Evolutionary conservation across 2,888 invertebrate genomes (phyloP).

Genomic region (Drosophila pseudotalamancana): DNA sequence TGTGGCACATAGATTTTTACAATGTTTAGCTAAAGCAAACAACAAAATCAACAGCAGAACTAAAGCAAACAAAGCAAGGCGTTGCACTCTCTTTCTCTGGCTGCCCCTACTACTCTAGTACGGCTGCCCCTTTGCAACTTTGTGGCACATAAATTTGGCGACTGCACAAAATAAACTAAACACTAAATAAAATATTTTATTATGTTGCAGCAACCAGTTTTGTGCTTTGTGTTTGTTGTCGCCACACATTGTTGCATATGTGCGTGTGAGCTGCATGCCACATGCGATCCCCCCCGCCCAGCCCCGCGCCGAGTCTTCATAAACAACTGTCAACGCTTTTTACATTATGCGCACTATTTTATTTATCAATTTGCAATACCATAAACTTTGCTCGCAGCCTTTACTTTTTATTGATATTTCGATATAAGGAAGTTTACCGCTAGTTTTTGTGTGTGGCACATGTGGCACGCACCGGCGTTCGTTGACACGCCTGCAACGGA

Average conservation of each 20-base stretch:
- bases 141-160: constrained; percentile 66
- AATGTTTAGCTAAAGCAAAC: constrained; percentile 78
- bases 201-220: constrained; percentile 71
- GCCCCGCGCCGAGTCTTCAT: constrained; percentile 33
- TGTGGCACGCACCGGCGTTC: constrained; percentile 32
- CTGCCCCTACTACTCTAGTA: too few relatives aligned
- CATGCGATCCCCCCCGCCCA: background rate
- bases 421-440: constrained; percentile 77
- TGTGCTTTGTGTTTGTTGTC: constrained; percentile 7
- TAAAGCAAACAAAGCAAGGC: constrained; percentile 55
- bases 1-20: constrained; percentile 66
- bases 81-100: constrained; percentile 13
- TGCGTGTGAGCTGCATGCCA: background rate
- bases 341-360: constrained; percentile 68
- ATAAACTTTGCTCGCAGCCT: constrained; percentile 71
- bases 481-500: constrained; percentile 67
- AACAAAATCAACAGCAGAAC: constrained; percentile 44
- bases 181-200: constrained; percentile 81
- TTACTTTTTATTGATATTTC: constrained; percentile 72
- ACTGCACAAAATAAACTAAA: constrained; percentile 69
- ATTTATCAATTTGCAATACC: constrained; percentile 76
- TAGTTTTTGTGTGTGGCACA: constrained; percentile 23
- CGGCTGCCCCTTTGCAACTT: constrained; percentile 42
- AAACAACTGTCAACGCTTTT: constrained; percentile 67
- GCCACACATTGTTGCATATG: constrained; percentile 68